These are phyloP conservation scores for Poecilobothrus nobilitatus DNA, from an alignment of 2,888 invertebrate genomes.

Conservation along the genomic window DNA sequence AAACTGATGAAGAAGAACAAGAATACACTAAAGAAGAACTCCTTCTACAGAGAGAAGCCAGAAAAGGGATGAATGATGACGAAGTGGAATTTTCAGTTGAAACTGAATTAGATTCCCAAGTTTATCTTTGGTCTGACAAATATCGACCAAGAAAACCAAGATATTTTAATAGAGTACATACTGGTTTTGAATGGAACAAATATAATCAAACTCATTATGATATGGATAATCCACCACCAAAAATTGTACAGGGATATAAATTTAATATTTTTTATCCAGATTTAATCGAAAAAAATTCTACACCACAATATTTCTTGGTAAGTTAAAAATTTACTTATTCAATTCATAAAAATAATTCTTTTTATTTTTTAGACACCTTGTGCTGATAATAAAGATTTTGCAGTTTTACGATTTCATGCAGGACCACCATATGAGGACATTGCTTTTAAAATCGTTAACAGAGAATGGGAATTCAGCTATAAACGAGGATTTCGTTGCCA, in stretches of 20 bases:
- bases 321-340: slow-evolving; percentile 32
- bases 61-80: slow-evolving; percentile 74
- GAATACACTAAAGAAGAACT: slow-evolving; percentile 46
- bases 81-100: slow-evolving; percentile 90
- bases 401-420: slow-evolving; percentile 88
- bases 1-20: slow-evolving; percentile 56
- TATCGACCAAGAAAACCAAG: slow-evolving; percentile 94
- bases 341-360: slow-evolving; percentile 2
- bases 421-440: slow-evolving; percentile 99
- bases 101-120: slow-evolving; percentile 73
- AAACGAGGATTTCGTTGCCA: slow-evolving; percentile 97
- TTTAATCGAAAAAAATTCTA: slow-evolving; percentile 83
- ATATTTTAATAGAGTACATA: slow-evolving; percentile 93
- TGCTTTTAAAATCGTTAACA: slow-evolving; percentile 95
- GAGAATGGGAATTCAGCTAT: slow-evolving; percentile 99
- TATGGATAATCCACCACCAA: slow-evolving; percentile 99
- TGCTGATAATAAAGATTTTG: slow-evolving; percentile 89
- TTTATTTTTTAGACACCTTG: slow-evolving; percentile 65
- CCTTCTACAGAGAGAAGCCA: slow-evolving; percentile 69
- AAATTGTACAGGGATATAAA: slow-evolving; percentile 99
- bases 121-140: slow-evolving; percentile 86
- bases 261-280: slow-evolving; percentile 99
- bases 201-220: slow-evolving; percentile 99
- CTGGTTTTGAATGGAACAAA: slow-evolving; percentile 99
- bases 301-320: slow-evolving; percentile 89